phyloP scores from a whole-genome alignment of 2,888 invertebrate species.

The Drosophila crucigera region DNA sequence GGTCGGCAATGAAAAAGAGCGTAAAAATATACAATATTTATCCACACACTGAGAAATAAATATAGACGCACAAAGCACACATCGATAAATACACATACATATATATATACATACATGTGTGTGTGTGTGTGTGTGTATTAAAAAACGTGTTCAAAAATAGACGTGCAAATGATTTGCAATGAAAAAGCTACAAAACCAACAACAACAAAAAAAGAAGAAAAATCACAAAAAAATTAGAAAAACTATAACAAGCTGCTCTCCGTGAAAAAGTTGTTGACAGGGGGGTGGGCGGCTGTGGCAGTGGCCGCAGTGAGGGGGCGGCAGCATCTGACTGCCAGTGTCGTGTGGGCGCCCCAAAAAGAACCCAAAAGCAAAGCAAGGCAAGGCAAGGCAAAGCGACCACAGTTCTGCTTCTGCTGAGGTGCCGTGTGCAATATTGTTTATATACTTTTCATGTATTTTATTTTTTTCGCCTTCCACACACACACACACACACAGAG shows the following conservation, averaged over 20 bases:
- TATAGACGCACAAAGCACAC: conserved; percentile 12
- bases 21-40: conserved; percentile 56
- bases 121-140: conserved; percentile 25
- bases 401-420: conserved; percentile 23
- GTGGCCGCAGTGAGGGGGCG: conserved; percentile 21
- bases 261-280: conserved; percentile 72
- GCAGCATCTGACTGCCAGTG: conserved; percentile 38
- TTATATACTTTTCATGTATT: conserved; percentile 77
- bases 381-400: conserved; percentile 27
- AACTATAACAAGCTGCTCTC: conserved; percentile 63
- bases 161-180: conserved; percentile 82
- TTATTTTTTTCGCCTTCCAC: conserved; percentile 51
- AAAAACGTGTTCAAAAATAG: conserved; percentile 79
- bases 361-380: conserved; percentile 21
- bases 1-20: conserved; percentile 75
- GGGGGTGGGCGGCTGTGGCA: conserved; percentile 24
- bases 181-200: conserved; percentile 36
- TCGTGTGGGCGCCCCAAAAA: conserved; percentile 66
- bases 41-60: conserved; percentile 17
- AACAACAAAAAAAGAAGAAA: conserved; percentile 18
- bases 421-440: conserved; percentile 86
- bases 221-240: conserved; percentile 29
- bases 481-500: conserved; percentile 20
- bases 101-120: background rate
- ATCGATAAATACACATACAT: conserved; percentile 4